These are phyloP conservation scores for Gonatopus flavifemur DNA, from an alignment of 1,140 invertebrate species.

Conservation along the genomic window DNA sequence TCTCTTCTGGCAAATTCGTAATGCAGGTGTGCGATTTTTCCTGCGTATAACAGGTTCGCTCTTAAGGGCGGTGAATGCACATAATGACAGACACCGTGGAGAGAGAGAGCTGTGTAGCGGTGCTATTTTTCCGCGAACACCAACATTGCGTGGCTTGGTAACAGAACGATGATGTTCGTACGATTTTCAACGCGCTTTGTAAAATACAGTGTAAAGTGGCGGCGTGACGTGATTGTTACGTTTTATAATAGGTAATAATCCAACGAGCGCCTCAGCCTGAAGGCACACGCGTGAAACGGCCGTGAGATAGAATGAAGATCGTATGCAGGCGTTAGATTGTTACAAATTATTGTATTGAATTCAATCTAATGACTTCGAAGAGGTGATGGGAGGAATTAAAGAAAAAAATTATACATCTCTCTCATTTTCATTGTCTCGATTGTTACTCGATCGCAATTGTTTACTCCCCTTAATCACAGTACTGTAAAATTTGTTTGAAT, in stretches of 20 bases:
- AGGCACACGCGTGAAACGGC: background rate
- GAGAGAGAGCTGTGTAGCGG: no score
- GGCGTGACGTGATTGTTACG: background rate
- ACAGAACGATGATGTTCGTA: no score
- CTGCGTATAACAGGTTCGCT: conserved; percentile 8
- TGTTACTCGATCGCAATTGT: no score
- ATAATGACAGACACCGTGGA: conserved; percentile 8
- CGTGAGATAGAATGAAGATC: background rate
- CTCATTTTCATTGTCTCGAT: no score
- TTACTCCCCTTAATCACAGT: no score
- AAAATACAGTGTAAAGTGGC: background rate
- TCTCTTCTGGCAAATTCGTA: no score
- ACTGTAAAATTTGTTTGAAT: no score
- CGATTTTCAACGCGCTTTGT: conserved; percentile 6
- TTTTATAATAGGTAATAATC: conserved; percentile 1
- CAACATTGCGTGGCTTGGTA: background rate
- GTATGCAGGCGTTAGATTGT: no score
- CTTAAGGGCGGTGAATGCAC: conserved; percentile 3
- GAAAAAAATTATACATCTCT: no score
- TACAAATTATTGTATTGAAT: no score
- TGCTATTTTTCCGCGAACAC: background rate
- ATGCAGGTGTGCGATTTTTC: conserved; percentile 7
- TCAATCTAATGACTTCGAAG: no score
- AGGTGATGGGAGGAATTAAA: no score
- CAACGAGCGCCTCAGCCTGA: background rate